Percentiles rank a stretch among this genome's conserved stretches.
These are phyloP conservation scores for Clarias laeviceps DNA, from an alignment of 2,797 vertebrate genomes.

Conservation along the genomic window DNA sequence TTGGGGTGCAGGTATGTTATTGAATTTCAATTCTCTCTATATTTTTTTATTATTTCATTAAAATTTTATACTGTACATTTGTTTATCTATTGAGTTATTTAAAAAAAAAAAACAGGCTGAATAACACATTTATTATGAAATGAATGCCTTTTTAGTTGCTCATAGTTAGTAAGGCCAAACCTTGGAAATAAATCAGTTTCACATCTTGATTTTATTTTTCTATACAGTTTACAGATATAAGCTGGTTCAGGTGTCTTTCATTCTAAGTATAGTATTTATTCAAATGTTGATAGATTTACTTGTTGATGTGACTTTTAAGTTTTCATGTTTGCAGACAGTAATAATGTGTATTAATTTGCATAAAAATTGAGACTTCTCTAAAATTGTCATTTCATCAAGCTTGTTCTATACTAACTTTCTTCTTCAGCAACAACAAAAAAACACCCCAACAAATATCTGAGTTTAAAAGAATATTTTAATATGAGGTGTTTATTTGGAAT, in stretches of 20 bases:
- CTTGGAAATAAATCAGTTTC: background rate
- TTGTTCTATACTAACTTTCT: background rate
- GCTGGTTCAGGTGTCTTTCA: background rate
- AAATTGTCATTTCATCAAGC: background rate
- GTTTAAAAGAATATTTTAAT: background rate
- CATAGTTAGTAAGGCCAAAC: background rate
- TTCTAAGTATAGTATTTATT: background rate
- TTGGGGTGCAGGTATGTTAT: conserved; percentile 27
- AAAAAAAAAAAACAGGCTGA: background rate
- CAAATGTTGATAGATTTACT: background rate
- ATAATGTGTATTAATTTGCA: background rate
- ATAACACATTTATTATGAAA: background rate
- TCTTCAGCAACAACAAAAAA: background rate
- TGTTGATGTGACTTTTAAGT: background rate
- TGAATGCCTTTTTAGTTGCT: background rate
- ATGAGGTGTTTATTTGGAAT: background rate
- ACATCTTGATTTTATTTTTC: background rate
- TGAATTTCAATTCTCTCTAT: conserved; percentile 1
- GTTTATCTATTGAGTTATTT: background rate
- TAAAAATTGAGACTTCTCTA: background rate
- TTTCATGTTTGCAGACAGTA: background rate
- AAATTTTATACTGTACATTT: background rate
- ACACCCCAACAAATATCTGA: background rate
- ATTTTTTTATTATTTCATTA: background rate
- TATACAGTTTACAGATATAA: background rate